A percentile compares a stretch with the other conserved stretches of the same genome.
Evolutionary conservation across 2,113 vertebrate genomes (phyloP).

Genomic region (Amblyornis subalaris): DNA sequence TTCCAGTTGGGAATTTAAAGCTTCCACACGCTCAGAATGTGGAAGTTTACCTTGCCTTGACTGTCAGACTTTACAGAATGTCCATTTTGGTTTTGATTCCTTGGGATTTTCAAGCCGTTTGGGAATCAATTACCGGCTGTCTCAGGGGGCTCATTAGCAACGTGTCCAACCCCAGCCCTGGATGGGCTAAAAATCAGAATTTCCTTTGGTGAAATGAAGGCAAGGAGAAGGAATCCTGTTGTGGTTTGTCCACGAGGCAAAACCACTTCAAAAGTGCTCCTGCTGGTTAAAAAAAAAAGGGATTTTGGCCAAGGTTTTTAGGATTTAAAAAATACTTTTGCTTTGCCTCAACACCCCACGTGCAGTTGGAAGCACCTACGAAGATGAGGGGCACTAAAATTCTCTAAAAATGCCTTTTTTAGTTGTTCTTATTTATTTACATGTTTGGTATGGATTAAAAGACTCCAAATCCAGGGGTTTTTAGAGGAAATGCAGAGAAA

Average conservation of each 20-base stretch:
- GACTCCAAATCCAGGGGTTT: fast-evolving
- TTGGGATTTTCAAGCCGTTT: background rate
- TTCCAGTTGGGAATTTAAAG: background rate
- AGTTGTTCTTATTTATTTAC: background rate
- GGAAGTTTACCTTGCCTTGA: background rate
- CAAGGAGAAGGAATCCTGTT: background rate
- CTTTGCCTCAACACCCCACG: fast-evolving
- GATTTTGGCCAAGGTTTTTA: background rate
- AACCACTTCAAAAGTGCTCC: background rate
- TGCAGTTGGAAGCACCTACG: background rate
- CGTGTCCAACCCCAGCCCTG: background rate
- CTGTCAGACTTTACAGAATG: background rate
- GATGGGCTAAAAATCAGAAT: background rate
- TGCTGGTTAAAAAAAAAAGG: background rate
- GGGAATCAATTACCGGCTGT: background rate
- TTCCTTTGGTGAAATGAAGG: background rate
- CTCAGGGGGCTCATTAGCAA: background rate
- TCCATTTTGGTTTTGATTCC: background rate
- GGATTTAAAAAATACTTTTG: background rate
- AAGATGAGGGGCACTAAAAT: background rate
- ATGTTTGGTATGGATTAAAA: background rate
- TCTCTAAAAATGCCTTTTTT: fast-evolving
- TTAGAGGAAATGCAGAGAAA: background rate
- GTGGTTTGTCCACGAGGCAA: background rate
- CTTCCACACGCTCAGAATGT: background rate